Evolutionary conservation across 2,113 vertebrate species (phyloP).

Genomic region (Orientallactaga bullata): DNA sequence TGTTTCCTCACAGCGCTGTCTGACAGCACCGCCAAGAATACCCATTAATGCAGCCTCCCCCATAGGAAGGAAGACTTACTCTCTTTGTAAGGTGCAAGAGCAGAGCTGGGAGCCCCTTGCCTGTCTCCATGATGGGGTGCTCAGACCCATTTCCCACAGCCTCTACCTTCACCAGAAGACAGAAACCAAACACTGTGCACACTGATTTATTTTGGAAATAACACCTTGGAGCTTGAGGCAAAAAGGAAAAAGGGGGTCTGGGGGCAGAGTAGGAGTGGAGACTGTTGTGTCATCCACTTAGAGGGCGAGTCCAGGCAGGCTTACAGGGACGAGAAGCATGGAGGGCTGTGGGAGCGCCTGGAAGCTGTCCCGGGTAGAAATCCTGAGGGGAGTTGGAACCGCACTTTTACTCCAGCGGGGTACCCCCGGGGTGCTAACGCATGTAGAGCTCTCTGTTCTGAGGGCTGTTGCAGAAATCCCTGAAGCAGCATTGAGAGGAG

Average conservation of each 20-base stretch:
- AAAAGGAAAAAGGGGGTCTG: not conserved
- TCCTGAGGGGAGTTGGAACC: not conserved
- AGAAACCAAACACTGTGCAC: not conserved
- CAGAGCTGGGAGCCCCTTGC: not conserved
- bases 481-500: conserved; percentile 64
- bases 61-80: not conserved
- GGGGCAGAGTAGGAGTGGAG: not conserved
- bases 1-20: not conserved
- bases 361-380: too few relatives aligned
- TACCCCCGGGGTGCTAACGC: not conserved
- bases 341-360: not conserved
- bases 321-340: not conserved
- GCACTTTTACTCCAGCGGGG: not conserved
- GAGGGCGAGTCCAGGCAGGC: not conserved
- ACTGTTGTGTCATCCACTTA: not conserved
- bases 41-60: not conserved
- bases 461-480: conserved; percentile 71
- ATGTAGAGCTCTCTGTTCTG: not conserved
- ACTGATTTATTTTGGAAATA: conserved; percentile 60
- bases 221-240: not conserved
- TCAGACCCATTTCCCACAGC: not conserved
- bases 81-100: not conserved
- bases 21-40: not conserved
- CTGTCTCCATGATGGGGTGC: not conserved
- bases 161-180: not conserved